Conservation (phyloP, 64 coral and sea anemone genomes). For the Trachythela sp. region DNA sequence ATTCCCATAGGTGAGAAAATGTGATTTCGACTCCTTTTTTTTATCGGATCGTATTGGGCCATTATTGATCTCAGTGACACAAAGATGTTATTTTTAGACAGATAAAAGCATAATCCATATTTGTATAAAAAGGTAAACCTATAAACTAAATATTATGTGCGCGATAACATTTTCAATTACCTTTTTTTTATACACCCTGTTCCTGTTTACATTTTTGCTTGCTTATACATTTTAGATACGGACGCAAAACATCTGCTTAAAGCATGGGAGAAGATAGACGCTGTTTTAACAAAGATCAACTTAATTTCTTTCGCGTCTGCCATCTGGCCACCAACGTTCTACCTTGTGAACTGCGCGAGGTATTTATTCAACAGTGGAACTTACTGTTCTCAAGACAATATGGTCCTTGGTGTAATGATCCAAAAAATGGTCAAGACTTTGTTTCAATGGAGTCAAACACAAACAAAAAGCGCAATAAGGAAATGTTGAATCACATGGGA, state of each 20-base stretch:
- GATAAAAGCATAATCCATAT: too few relatives aligned
- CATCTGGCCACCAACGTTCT: constrained; percentile 36
- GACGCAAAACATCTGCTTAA: neutral
- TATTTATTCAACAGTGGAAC: constrained; percentile 54
- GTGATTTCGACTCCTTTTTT: too few relatives aligned
- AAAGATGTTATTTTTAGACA: too few relatives aligned
- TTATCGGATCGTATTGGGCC: too few relatives aligned
- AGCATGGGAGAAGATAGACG: neutral
- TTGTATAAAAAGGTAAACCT: too few relatives aligned
- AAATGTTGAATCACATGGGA: constrained; percentile 23
- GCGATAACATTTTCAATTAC: too few relatives aligned
- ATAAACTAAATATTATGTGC: neutral
- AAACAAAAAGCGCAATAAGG: constrained; percentile 33
- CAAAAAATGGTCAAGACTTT: constrained; percentile 49
- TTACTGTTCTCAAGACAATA: neutral
- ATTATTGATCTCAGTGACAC: too few relatives aligned
- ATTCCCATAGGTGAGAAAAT: too few relatives aligned
- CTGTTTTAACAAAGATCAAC: constrained; percentile 12
- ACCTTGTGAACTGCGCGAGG: constrained; percentile 12
- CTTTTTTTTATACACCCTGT: too few relatives aligned
- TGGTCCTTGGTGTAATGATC: constrained; percentile 32
- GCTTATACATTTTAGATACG: neutral
- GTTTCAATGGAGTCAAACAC: neutral
- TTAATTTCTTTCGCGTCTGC: constrained; percentile 57
- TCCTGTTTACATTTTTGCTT: too few relatives aligned